phyloP scores from a whole-genome alignment of 2,888 invertebrate genomes.

The Andrena trimmerana region DNA sequence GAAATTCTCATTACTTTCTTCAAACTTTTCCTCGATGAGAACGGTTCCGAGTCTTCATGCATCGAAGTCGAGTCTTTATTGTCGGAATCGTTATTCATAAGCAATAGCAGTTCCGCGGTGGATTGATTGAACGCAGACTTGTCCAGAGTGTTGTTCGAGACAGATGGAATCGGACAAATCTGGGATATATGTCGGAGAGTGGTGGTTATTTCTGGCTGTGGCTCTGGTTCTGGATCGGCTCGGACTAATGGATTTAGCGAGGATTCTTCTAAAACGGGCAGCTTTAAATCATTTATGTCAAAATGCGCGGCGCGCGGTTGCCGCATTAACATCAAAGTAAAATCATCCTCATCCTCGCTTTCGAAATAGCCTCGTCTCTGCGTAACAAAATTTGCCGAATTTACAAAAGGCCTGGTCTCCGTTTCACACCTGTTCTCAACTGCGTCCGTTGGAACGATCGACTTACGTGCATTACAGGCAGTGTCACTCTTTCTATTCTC shows the following conservation, averaged over 20 bases:
- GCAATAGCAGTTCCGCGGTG: conserved; percentile 51
- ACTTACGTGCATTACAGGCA: background rate
- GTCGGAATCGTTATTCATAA: conserved; percentile 34
- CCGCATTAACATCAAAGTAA: conserved; percentile 74
- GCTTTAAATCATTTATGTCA: conserved; percentile 75
- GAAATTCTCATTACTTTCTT: background rate
- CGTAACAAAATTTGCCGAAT: conserved; percentile 67
- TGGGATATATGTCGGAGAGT: conserved; percentile 61
- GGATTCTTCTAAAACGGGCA: conserved; percentile 72
- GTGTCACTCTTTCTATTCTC: conserved; percentile 3
- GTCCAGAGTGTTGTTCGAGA: conserved; percentile 35
- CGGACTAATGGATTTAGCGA: conserved; percentile 8
- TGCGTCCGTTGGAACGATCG: background rate
- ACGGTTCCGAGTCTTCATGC: background rate
- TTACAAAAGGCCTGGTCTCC: conserved; percentile 17
- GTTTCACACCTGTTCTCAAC: background rate
- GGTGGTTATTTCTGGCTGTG: conserved; percentile 75
- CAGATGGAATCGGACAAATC: conserved; percentile 39
- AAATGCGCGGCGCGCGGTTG: conserved; percentile 66
- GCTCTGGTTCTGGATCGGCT: conserved; percentile 71
- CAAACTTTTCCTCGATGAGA: conserved; percentile 1
- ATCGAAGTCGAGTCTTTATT: conserved; percentile 10
- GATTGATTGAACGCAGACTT: conserved; percentile 33
- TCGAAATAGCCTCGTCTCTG: conserved; percentile 65
- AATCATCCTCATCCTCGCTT: conserved; percentile 76